Evolutionary conservation across 2,888 invertebrate genomes (phyloP).

Genomic region (Nesidiocoris tenuis): DNA sequence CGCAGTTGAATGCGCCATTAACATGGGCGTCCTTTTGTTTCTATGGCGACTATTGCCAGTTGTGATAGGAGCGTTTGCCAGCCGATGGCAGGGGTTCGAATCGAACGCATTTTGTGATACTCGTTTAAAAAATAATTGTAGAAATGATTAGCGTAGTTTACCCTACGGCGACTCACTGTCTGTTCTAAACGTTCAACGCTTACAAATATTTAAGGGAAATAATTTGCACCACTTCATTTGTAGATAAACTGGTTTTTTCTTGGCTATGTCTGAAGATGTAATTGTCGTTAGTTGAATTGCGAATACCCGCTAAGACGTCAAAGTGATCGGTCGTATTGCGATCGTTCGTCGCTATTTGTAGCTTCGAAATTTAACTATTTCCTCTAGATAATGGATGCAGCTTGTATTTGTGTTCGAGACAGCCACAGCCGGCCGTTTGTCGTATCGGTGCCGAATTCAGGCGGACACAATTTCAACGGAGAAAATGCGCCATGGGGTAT

Average conservation of each 20-base stretch:
- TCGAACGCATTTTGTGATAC: conserved; percentile 41
- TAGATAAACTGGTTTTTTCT: conserved; percentile 23
- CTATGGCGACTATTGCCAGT: background rate
- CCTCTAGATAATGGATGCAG: background rate
- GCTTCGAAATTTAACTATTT: background rate
- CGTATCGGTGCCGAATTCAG: too few relatives aligned
- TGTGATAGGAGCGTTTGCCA: conserved; percentile 24
- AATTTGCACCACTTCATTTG: background rate
- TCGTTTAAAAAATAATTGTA: conserved; percentile 19
- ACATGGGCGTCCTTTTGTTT: background rate
- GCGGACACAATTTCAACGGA: too few relatives aligned
- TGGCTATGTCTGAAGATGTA: conserved; percentile 11
- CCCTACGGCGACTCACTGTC: background rate
- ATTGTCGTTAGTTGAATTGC: background rate
- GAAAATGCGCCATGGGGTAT: too few relatives aligned
- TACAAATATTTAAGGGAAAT: conserved; percentile 3
- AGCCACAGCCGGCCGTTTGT: too few relatives aligned
- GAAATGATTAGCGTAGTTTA: background rate
- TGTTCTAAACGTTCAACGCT: conserved; percentile 31
- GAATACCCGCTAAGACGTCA: background rate
- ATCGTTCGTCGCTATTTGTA: background rate
- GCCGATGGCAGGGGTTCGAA: conserved; percentile 12
- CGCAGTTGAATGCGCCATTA: too few relatives aligned
- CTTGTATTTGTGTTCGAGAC: background rate
- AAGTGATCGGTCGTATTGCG: background rate